Conservation (phyloP, 2,113 vertebrate species). For the Chloroceryle aenea region DNA sequence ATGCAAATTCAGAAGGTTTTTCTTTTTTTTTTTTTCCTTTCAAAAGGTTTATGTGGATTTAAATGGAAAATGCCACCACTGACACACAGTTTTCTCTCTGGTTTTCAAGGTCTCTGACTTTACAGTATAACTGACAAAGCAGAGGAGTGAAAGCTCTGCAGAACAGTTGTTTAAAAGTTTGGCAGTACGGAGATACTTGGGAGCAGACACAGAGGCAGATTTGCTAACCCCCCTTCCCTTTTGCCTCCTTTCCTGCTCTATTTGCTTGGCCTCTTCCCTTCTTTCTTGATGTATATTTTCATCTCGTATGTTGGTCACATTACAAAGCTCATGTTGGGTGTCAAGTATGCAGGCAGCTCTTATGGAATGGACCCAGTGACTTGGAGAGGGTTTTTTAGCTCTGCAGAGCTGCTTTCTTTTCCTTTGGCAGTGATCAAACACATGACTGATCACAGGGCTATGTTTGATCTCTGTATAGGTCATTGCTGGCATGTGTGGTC, state of each 20-base stretch:
- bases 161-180: not conserved
- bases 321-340: not conserved
- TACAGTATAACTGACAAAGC: not conserved
- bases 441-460: not conserved
- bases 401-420: not conserved
- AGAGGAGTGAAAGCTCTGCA: not conserved
- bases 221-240: not conserved
- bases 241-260: not conserved
- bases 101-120: not conserved
- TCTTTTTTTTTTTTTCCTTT: not conserved
- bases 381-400: not conserved
- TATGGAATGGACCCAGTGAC: not conserved
- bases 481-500: not conserved
- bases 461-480: not conserved
- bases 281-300: not conserved
- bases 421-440: not conserved
- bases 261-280: not conserved
- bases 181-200: not conserved
- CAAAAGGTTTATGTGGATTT: not conserved
- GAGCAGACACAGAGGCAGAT: not conserved
- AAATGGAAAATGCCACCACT: not conserved
- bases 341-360: not conserved
- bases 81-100: not conserved
- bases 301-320: rapidly evolving
- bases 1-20: not conserved